These are phyloP conservation scores for Cichlasoma orientale DNA, from an alignment of 2,797 vertebrate species.

Conservation along the genomic window DNA sequence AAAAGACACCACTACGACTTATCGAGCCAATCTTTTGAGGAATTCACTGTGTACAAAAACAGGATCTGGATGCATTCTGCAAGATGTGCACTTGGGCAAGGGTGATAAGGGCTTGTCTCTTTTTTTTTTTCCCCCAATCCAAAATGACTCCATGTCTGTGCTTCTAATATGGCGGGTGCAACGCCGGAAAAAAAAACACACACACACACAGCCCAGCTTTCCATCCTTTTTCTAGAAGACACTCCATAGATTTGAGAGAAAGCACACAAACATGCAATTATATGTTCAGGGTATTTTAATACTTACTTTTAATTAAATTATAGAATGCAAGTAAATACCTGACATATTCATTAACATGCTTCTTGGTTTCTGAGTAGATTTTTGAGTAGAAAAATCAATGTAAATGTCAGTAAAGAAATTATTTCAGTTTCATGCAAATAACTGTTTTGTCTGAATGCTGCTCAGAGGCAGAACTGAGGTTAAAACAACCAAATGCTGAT, in stretches of 20 bases:
- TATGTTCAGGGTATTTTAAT: not conserved
- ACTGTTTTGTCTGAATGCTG: conserved; percentile 4
- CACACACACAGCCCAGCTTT: conserved; percentile 51
- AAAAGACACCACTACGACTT: conserved; percentile 30
- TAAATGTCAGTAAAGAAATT: conserved; percentile 4
- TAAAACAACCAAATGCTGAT: conserved; percentile 34
- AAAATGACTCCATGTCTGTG: conserved; percentile 80
- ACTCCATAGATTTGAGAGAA: conserved; percentile 11
- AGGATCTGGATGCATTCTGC: conserved; percentile 38
- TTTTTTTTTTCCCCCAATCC: conserved; percentile 65
- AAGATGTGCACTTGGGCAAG: conserved; percentile 52
- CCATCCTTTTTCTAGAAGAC: conserved; percentile 58
- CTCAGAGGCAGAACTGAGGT: conserved; percentile 25
- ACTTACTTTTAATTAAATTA: not conserved
- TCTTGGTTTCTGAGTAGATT: not conserved
- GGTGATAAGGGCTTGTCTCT: conserved; percentile 72
- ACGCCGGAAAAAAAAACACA: conserved; percentile 46
- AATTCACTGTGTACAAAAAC: conserved; percentile 32
- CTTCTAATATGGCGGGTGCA: conserved; percentile 84
- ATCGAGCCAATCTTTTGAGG: conserved; percentile 37
- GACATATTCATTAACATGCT: not conserved
- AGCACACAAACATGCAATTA: conserved; percentile 21
- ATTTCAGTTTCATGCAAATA: conserved; percentile 18
- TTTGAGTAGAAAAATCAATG: not conserved
- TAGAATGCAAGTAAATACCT: not conserved